Base-by-base conservation (phyloP, 2,888 invertebrate genomes). In the Clusia tigrina region DNA sequence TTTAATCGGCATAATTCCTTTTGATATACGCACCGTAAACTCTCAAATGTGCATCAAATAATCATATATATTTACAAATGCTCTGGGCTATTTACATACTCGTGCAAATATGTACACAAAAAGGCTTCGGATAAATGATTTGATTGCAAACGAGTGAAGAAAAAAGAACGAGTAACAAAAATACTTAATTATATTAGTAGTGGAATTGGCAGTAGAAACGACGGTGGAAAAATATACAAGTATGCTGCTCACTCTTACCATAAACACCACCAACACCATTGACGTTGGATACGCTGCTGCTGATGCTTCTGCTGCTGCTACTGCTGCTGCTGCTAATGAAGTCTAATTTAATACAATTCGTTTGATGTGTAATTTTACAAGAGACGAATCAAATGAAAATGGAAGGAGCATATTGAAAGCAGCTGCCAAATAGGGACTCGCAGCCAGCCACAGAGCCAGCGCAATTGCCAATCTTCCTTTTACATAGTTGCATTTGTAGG, bases 51-150 rank as follows among this genome's bases (percentile, higher is more conserved):
- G n/a, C n/a, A 3, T 42, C n/a, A 15, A 42, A 15, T 48, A 48
- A 20, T 48, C 48, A 48, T 20, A 48, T 48, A 2, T 48, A 48
- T 48, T 48, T 48, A 48, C 48, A 48, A 12, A 3, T 5, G 48
- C 22, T 48, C 20, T 22, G 3, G 48, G 48, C 48, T 48, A 48
- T 48, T 48, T 18, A 48, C 48, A 48, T 15, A 37, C 52, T 26
- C 18, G 18, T 22, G 52, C 58, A 37, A 12, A 18, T 42, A 53
- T 53, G 25, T 38, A 10, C 54, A 5, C 9, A 54, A 42, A 64
- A 65, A 63, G 52, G 67, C 63, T 67, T 67, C 63, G 63, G 62
- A 63, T 65, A 65, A 67, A 67, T 59, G 62, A 64, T 64, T 67
- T 64, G 65, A 67, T 65, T 64, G 65, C 60, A 65, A 67, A 15